Base-by-base conservation (phyloP, 2,113 vertebrate species). In the Hylia prasina region DNA sequence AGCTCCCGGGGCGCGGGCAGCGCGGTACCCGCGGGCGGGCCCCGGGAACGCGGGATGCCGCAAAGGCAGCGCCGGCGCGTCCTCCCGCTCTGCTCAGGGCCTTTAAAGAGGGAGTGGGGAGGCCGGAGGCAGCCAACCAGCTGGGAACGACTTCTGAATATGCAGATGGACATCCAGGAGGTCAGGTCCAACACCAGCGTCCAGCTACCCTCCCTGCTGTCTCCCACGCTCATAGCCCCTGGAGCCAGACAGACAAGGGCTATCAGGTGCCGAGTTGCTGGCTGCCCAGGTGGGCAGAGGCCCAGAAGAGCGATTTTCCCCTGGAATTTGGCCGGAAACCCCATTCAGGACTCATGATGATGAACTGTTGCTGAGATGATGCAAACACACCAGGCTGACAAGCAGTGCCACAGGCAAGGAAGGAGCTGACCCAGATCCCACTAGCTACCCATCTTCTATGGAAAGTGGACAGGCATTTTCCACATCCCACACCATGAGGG, bases 121-220 rank as follows among this genome's bases (percentile, higher is more conserved):
- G 79, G 93, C 89, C 3, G 6, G 73, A 61, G 39, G 47, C 94
- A 97, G 96, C 98, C 98, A 98, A 98, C 95, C 97, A 54, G 96
- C 93, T 85, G 92, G 87, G 77, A 90, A 97, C 65, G 50, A 57
- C 80, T 96, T 84, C 97, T 98, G 97, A 98, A 98, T 98, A 98
- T 98, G 98, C 97, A 98, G 89, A 96, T 97, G 47, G 68, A 15
- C 8, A 11, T 6, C 61, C 93, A 53, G 86, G 47, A 70, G 91
- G 95, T 93, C 97, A 92, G 93, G 79, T 91, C 96, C 93, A 27
- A 81, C 13, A 7, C 33, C 11, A 5, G 44, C 15, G 28, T 39
- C 64, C 61, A 21, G 51, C 48, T 60, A 30, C 83, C 51, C 60
- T 53, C 80, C 47, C 35, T 14, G 57, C n/a, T 5, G 1, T 7